phyloP scores from a whole-genome alignment of 2,113 vertebrate species.

The Micromys minutus region DNA sequence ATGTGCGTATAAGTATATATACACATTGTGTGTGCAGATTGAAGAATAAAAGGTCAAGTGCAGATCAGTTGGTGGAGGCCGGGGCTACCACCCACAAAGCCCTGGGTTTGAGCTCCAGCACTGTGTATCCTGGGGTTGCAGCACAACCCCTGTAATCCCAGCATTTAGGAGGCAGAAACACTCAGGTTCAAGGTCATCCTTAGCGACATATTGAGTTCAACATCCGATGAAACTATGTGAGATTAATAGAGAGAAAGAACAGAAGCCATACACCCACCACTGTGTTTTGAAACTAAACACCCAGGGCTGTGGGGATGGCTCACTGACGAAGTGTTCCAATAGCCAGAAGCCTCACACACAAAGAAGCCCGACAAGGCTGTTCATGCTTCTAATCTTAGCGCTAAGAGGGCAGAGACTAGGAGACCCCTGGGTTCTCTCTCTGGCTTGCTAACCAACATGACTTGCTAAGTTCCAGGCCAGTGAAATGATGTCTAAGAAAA shows the following conservation, averaged over 20 bases:
- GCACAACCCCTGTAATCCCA: not conserved
- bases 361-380: not conserved
- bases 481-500: not conserved
- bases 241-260: not conserved
- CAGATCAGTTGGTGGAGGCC: no score
- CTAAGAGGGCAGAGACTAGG: not conserved
- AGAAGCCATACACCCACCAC: not conserved
- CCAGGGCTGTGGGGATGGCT: not conserved
- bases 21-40: not conserved
- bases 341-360: not conserved
- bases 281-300: not conserved
- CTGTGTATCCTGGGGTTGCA: not conserved
- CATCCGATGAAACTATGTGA: not conserved
- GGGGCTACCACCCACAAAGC: not conserved
- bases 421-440: not conserved
- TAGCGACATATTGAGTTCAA: not conserved
- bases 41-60: not conserved
- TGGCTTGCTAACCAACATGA: not conserved
- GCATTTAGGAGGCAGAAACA: not conserved
- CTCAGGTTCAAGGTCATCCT: not conserved
- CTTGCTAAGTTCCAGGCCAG: not conserved
- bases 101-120: not conserved
- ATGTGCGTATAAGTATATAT: accelerated
- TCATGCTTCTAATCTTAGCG: not conserved
- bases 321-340: not conserved